Percentiles rank a stretch among this genome's conserved stretches.
phyloP scores from a whole-genome alignment of 1,140 invertebrate species.

The Bemisia tabaci region DNA sequence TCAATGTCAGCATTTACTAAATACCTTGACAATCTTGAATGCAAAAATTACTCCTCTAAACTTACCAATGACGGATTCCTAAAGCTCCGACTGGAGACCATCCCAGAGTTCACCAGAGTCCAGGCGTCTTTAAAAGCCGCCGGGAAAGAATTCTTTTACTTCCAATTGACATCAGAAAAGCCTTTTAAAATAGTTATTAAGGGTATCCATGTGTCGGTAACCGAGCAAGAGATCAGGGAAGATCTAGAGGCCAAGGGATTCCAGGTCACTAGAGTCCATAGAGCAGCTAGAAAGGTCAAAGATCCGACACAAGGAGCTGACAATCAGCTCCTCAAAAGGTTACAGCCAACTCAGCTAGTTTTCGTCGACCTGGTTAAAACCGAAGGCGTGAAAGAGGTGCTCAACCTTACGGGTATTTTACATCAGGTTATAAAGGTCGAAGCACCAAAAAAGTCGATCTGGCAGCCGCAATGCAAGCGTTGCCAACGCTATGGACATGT shows the following conservation, averaged over 20 bases:
- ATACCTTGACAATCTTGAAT: too few relatives aligned
- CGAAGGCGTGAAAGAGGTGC: not conserved
- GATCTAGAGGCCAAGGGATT: not conserved
- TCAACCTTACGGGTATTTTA: not conserved
- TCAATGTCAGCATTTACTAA: too few relatives aligned
- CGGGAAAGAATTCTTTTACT: not conserved
- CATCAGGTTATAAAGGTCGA: not conserved
- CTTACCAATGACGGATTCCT: too few relatives aligned
- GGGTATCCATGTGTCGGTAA: not conserved
- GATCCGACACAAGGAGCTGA: too few relatives aligned
- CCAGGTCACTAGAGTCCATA: not conserved
- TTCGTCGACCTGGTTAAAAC: not conserved
- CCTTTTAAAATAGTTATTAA: not conserved
- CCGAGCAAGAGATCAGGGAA: not conserved
- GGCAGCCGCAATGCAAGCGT: not conserved
- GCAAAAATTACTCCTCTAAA: too few relatives aligned
- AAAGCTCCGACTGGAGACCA: too few relatives aligned
- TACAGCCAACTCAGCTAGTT: too few relatives aligned
- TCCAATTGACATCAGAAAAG: not conserved
- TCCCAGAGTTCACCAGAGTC: not conserved
- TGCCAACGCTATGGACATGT: not conserved
- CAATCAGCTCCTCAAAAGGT: too few relatives aligned
- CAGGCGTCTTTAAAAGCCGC: not conserved
- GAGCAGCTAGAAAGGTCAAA: too few relatives aligned
- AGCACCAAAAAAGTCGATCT: not conserved